Conservation (phyloP, 2,888 invertebrate species). For the Drosophila putrida region DNA sequence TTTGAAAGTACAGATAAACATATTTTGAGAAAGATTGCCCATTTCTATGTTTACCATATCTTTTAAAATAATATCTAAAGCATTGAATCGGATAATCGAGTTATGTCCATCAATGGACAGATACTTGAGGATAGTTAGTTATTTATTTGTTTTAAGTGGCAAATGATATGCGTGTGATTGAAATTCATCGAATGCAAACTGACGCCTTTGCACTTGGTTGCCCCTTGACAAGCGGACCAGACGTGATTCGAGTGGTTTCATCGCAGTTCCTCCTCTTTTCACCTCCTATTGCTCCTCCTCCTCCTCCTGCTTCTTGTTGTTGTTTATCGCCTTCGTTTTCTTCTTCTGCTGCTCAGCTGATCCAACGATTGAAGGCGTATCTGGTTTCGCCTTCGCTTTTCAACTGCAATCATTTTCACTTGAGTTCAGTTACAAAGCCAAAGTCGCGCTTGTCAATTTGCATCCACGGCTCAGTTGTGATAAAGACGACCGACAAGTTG, state of each 20-base stretch:
- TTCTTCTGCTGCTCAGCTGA: conserved; percentile 39
- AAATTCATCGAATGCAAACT: conserved; percentile 74
- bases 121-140: conserved; percentile 28
- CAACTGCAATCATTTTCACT: conserved; percentile 73
- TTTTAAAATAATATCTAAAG: not conserved
- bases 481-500: conserved; percentile 64
- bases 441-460: conserved; percentile 70
- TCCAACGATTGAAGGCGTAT: conserved; percentile 75
- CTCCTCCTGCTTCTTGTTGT: not conserved
- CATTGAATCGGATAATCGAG: conserved; percentile 5
- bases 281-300: not conserved
- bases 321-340: not conserved
- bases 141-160: conserved; percentile 54
- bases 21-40: too few species aligned
- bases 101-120: conserved; percentile 20
- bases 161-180: conserved; percentile 78
- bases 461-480: conserved; percentile 49
- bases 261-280: conserved; percentile 15
- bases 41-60: not conserved
- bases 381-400: conserved; percentile 78
- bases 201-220: conserved; percentile 77
- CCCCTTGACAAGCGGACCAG: conserved; percentile 38
- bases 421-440: conserved; percentile 67
- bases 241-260: conserved; percentile 56
- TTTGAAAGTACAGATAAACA: too few species aligned